Evolutionary conservation across 2,797 vertebrate species (phyloP).

Genomic region (Enteromius unitaeniatus): DNA sequence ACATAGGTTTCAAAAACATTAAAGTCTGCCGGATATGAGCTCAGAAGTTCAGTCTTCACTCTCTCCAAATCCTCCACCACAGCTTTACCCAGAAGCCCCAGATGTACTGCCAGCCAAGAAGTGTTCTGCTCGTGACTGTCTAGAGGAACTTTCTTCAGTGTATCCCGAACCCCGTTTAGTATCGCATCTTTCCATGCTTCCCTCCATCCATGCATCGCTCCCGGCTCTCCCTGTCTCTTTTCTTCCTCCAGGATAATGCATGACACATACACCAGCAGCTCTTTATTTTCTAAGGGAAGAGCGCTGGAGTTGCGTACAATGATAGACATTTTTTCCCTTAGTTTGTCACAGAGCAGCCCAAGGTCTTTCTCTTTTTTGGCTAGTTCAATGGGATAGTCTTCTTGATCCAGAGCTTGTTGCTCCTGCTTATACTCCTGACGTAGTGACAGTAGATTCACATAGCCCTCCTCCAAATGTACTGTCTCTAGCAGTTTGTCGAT

Average conservation of each 20-base stretch:
- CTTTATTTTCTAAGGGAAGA: slow-evolving; percentile 67
- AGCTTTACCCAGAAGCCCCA: slow-evolving; percentile 77
- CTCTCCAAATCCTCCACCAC: slow-evolving; percentile 79
- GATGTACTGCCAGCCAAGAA: slow-evolving; percentile 80
- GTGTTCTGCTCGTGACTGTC: slow-evolving; percentile 60
- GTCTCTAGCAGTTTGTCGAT: slow-evolving; percentile 87
- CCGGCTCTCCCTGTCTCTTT: slow-evolving; percentile 50
- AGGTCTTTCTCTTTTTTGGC: slow-evolving; percentile 85
- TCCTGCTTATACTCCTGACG: slow-evolving; percentile 78
- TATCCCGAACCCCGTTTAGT: slow-evolving; percentile 70
- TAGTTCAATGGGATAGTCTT: slow-evolving; percentile 71
- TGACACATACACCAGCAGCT: slow-evolving; percentile 72
- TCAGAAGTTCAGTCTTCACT: slow-evolving; percentile 78
- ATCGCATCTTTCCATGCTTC: slow-evolving; percentile 82
- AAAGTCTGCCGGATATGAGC: slow-evolving; percentile 76
- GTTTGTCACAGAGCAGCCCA: slow-evolving; percentile 79
- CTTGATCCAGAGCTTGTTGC: slow-evolving; percentile 55
- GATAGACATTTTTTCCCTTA: slow-evolving; percentile 71
- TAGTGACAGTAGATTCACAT: slow-evolving; percentile 81
- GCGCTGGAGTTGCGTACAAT: slow-evolving; percentile 81
- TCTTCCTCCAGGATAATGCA: slow-evolving; percentile 85
- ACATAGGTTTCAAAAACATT: slow-evolving; percentile 83
- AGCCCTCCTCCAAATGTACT: slow-evolving; percentile 83
- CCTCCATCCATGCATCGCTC: slow-evolving; percentile 82
- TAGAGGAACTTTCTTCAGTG: slow-evolving; percentile 71